These are phyloP conservation scores for Dysidea cf. avara DNA, from an alignment of 37 sponge, comb jelly and placozoan genomes.

Conservation along the genomic window DNA sequence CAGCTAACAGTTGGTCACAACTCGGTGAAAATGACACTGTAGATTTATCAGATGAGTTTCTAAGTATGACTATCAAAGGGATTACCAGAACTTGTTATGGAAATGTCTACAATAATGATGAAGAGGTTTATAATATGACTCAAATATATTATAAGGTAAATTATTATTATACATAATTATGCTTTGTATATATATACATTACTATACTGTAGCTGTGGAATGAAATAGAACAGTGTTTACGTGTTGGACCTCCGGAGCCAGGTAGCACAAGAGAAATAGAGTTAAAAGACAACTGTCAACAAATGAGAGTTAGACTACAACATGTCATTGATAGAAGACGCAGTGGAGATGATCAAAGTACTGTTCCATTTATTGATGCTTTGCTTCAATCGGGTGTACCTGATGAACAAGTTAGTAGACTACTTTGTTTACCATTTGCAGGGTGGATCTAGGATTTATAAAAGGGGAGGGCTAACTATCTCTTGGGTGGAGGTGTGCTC, in stretches of 20 bases:
- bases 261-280: constrained; percentile 57
- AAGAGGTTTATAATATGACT: too few relatives aligned
- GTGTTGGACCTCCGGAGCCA: constrained; percentile 31
- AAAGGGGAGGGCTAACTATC: background rate
- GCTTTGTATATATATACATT: too few relatives aligned
- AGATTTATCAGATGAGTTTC: constrained; percentile 21
- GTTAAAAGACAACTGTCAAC: constrained; percentile 38
- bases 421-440: too few relatives aligned
- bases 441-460: too few relatives aligned
- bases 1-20: constrained; percentile 4
- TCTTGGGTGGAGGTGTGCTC: too few relatives aligned
- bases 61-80: constrained; percentile 73
- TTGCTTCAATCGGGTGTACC: constrained; percentile 41
- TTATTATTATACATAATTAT: background rate
- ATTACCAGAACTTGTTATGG: constrained; percentile 56
- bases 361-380: constrained; percentile 69
- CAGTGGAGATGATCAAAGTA: constrained; percentile 7
- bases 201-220: constrained; percentile 45
- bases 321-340: constrained; percentile 21
- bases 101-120: constrained; percentile 49
- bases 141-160: too few relatives aligned
- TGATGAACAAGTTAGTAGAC: constrained; percentile 50
- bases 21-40: constrained; percentile 14
- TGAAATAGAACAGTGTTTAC: constrained; percentile 67
- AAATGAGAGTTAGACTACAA: too few relatives aligned